A percentile compares a stretch with the other conserved stretches of the same genome.
These are phyloP conservation scores for Schizotus pectinicornis DNA, from an alignment of 2,888 invertebrate species.

Conservation along the genomic window DNA sequence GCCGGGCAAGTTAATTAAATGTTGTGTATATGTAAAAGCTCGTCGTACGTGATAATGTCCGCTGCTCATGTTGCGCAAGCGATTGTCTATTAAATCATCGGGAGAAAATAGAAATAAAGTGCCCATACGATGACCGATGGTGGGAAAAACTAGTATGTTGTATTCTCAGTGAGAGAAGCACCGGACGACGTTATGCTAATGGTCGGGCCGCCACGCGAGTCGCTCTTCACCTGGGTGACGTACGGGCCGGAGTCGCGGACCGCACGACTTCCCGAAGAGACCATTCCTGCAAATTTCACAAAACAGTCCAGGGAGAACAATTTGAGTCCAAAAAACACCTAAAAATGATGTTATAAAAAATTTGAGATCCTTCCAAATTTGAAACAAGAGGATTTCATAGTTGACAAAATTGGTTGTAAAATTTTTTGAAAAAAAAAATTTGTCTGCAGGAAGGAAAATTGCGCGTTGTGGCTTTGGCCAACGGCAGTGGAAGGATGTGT, in stretches of 20 bases:
- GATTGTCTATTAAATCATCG: conserved; percentile 57
- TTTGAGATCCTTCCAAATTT: too few species aligned
- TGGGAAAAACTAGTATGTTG: conserved; percentile 57
- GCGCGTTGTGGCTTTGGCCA: too few species aligned
- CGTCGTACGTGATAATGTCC: conserved; percentile 49
- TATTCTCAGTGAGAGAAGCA: conserved; percentile 53
- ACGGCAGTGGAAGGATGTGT: background rate
- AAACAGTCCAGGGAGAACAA: background rate
- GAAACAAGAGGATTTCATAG: too few species aligned
- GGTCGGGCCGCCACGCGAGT: conserved; percentile 31
- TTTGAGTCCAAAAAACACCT: too few species aligned
- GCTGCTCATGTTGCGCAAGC: conserved; percentile 50
- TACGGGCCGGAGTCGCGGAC: too few species aligned
- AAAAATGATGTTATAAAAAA: too few species aligned
- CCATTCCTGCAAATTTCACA: too few species aligned
- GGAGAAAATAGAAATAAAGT: conserved; percentile 54
- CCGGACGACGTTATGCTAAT: conserved; percentile 47
- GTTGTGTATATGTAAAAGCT: conserved; percentile 45
- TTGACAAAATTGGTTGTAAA: too few species aligned
- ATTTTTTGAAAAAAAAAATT: too few species aligned
- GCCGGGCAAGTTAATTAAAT: conserved; percentile 44
- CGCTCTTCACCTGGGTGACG: conserved; percentile 4
- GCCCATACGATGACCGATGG: conserved; percentile 54
- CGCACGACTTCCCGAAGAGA: too few species aligned
- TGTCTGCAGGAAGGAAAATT: too few species aligned